Percentiles rank a stretch among this genome's conserved stretches.
Evolutionary conservation across 2,888 invertebrate genomes (phyloP).

Genomic region (Andrena minutula): DNA sequence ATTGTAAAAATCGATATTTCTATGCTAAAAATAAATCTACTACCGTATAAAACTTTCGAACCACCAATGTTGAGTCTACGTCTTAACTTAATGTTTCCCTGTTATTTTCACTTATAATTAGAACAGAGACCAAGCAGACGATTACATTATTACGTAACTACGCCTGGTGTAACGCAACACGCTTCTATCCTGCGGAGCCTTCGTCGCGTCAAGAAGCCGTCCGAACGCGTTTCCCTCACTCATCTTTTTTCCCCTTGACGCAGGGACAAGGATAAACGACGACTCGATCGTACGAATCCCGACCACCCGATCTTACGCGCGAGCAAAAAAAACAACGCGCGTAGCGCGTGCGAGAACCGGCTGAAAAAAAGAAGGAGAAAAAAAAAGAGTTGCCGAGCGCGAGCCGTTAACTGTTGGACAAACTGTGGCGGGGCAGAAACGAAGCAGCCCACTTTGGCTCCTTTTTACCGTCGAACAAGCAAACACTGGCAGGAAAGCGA

Average conservation of each 20-base stretch:
- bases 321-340: not conserved
- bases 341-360: not conserved
- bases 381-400: conserved; percentile 1
- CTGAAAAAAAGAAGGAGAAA: not conserved
- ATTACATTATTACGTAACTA: too few species aligned
- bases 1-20: too few species aligned
- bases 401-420: conserved; percentile 16
- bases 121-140: too few species aligned
- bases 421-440: conserved; percentile 34
- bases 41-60: too few species aligned
- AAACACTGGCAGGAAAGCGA: conserved; percentile 52
- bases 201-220: not conserved
- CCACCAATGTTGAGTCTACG: too few species aligned
- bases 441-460: conserved; percentile 19
- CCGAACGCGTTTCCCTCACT: not conserved
- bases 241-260: not conserved
- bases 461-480: conserved; percentile 55
- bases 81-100: too few species aligned
- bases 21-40: too few species aligned
- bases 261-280: not conserved
- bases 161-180: too few species aligned
- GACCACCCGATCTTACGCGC: not conserved
- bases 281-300: not conserved
- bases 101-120: too few species aligned
- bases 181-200: too few species aligned